Conservation (phyloP, 2,113 vertebrate species). For the Alaudala cheleensis region DNA sequence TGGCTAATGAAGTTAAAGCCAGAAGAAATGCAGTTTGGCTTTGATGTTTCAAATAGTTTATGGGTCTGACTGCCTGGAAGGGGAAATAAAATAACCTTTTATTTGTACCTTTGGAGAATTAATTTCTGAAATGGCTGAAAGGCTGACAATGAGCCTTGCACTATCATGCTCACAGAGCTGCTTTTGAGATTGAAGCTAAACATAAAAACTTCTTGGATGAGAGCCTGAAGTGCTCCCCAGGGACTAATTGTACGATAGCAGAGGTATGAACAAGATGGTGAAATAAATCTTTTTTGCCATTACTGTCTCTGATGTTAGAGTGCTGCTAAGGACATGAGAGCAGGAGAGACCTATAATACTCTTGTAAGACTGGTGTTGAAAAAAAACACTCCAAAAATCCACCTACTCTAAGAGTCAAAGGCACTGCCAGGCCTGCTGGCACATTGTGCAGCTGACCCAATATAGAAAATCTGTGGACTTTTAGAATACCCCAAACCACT, state of each 20-base stretch:
- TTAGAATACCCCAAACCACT: neutral
- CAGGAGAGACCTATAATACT: neutral
- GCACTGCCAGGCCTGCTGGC: neutral
- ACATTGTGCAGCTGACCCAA: neutral
- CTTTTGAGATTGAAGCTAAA: slow-evolving; percentile 17
- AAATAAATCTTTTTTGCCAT: slow-evolving; percentile 26
- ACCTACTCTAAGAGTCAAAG: neutral
- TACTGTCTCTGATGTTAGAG: neutral
- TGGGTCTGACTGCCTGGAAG: neutral
- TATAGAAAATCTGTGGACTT: fast-evolving
- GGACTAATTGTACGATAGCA: slow-evolving; percentile 49
- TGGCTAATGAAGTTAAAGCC: slow-evolving; percentile 44
- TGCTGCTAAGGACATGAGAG: slow-evolving; percentile 13
- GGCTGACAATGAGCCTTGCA: slow-evolving; percentile 32
- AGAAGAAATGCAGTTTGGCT: slow-evolving; percentile 42
- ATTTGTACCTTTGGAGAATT: slow-evolving; percentile 51
- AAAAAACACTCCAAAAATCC: neutral
- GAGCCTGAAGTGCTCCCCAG: neutral
- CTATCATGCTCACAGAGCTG: neutral
- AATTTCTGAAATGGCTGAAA: slow-evolving; percentile 60
- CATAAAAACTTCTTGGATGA: slow-evolving; percentile 17
- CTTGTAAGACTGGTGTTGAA: neutral
- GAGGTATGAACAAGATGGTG: slow-evolving; percentile 25
- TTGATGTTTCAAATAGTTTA: slow-evolving; percentile 44
- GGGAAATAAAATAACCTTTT: neutral